Evolutionary conservation across 2,888 invertebrate species (phyloP), one percentile per base, ranked within the genome.

Genomic region (Thymelicus sylvestris): DNA sequence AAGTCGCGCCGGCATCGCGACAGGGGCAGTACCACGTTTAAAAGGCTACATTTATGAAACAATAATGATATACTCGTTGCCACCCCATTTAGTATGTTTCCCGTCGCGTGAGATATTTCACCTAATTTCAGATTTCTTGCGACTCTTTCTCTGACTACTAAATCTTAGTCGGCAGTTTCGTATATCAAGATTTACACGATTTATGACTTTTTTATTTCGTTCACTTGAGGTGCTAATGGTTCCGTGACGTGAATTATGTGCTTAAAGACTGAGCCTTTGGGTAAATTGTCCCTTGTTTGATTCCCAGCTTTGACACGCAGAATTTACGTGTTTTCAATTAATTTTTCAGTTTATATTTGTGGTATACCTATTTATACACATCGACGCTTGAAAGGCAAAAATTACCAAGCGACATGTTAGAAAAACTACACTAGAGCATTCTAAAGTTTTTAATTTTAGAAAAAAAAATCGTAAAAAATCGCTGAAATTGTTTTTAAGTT

Each of bases 151-250:
- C 60, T 44, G 31, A 60, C 65, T 52, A 66, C 70, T 65, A 70
- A 70, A 70, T 65, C 70, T 70, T 70, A 44, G 59, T 64, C 48
- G 65, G 65, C 70, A 61, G 60, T 66, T 52, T 19, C 39, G 57
- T 65, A 31, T 65, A 70, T 70, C 70, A 70, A 68, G 70, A 66
- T 70, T 48, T 60, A 60, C 24, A 15, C 44, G 15, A 65, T 70
- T 70, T 70, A 70, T 65, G 39, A 48, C 12, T 15, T n/a, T 59
- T 41, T 31, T 38, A 39, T 59, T 59, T 59, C 1, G 59, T n/a
- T 38, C 39, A 13, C 38, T 24, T 12, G 24, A 50, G 63, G 19
- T 44, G n/a, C 63, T 38, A 63, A 38, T 63, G 44, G 59, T 24
- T 55, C 24, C 24, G 55, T 24, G 55, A 55, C 55, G 24, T 55